Evolutionary conservation across 2,113 vertebrate genomes (phyloP).

Genomic region (Salvator merianae): DNA sequence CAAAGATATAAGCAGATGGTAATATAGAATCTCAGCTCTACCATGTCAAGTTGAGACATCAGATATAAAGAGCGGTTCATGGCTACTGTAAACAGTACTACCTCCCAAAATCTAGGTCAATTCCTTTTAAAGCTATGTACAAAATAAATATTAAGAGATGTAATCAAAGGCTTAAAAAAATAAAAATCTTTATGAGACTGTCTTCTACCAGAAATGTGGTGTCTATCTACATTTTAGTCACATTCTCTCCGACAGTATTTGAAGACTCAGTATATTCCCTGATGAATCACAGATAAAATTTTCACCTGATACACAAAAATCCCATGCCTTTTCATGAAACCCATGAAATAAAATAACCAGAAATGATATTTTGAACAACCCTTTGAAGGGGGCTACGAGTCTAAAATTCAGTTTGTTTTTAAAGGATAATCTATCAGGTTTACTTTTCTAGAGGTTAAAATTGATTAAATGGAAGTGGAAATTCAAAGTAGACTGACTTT

Average conservation of each 20-base stretch:
- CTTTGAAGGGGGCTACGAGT: not conserved
- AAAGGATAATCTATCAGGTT: no score
- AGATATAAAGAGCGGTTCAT: constrained; percentile 52
- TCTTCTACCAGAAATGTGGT: not conserved
- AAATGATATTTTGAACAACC: constrained; percentile 37
- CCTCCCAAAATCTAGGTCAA: constrained; percentile 26
- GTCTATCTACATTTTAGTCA: not conserved
- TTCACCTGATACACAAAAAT: constrained; percentile 25
- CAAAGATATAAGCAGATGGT: constrained; percentile 59
- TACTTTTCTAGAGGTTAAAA: no score
- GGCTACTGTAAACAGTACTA: constrained; percentile 46
- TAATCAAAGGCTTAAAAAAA: constrained; percentile 25
- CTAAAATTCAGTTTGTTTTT: no score
- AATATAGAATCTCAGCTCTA: constrained; percentile 36
- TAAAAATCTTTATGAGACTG: not conserved
- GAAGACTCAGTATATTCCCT: constrained; percentile 2
- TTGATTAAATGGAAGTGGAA: no score
- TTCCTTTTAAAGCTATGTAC: constrained; percentile 25
- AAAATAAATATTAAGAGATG: constrained; percentile 43
- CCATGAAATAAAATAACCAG: constrained; percentile 42
- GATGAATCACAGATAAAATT: constrained; percentile 6
- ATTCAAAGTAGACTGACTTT: no score
- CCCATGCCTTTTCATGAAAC: constrained; percentile 46
- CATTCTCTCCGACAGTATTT: constrained; percentile 17
- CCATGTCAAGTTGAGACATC: constrained; percentile 55